Evolutionary conservation across 2,797 vertebrate species (phyloP), one percentile per base, ranked within the genome.

Genomic region (Rachycentron canadum): DNA sequence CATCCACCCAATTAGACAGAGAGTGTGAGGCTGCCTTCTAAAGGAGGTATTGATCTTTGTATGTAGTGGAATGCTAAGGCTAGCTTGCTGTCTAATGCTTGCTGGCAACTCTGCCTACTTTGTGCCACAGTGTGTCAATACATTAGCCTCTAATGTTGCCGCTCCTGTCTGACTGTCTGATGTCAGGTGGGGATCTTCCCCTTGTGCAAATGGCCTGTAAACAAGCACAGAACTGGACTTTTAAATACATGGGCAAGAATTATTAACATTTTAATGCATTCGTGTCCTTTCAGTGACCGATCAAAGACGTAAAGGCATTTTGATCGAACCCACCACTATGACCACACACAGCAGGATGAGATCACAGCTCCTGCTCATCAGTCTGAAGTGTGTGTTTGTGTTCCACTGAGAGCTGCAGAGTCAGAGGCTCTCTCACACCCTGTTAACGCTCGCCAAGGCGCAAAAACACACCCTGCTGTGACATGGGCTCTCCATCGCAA

Each of bases 381-480:
- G 57, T 13, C 16, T 30, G 3, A 25, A 60, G 73, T 64, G 34
- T 43, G 49, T 45, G 43, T 41, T 41, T 41, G 40, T 16, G 14
- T 41, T 76, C 68, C 55, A 32, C 28, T n/a, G 63, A 45, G 38
- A 73, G 64, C 45, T 76, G 43, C 19, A 1, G 58, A 85, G 75
- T 69, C 69, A 68, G 61, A 78, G 70, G 19, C 19, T 56, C 62
- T 61, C 56, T 79, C 21, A 1, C 45, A 64, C 68, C 30, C 17
- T 0, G 64, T 64, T 30, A 55, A 82, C 71, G 32, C 72, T 67
- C 49, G 41, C 61, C 53, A 21, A 62, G 30, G 67, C 47, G 53
- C 55, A 78, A 69, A 70, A 78, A 83, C 83, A 83, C 85, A 75
- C 74, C 76, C 69, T 3, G 50, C 67, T 56, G 68, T 82, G 78